These are phyloP conservation scores for Malurus elegans DNA, from an alignment of 2,113 vertebrate genomes.

Conservation along the genomic window DNA sequence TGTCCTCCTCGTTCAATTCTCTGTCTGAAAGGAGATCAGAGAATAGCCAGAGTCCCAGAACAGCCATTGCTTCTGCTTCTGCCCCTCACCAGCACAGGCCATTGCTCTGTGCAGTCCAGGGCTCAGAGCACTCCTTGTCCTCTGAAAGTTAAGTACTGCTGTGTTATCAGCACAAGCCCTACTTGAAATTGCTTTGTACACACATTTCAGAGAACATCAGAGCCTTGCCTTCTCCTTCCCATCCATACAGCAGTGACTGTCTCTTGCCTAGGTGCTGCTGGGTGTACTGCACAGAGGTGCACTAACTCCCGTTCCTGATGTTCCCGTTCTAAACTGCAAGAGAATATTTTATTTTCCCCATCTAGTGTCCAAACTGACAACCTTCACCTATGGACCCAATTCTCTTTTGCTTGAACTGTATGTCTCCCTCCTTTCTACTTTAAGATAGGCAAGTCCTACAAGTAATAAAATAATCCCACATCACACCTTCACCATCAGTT, in stretches of 20 bases:
- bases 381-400: neutral
- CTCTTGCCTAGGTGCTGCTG: neutral
- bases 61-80: neutral
- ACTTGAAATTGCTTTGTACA: neutral
- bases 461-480: neutral
- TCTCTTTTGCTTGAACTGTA: neutral
- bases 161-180: neutral
- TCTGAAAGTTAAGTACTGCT: neutral
- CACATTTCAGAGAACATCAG: neutral
- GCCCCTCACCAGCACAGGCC: neutral
- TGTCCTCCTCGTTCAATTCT: neutral
- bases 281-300: neutral
- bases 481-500: neutral
- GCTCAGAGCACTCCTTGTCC: neutral
- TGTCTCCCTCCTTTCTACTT: neutral
- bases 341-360: neutral
- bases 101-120: neutral
- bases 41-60: neutral
- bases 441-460: neutral
- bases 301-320: neutral
- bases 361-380: neutral
- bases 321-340: neutral
- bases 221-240: neutral
- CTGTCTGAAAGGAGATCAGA: neutral
- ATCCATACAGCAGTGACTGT: neutral